These are phyloP conservation scores for Napeogenes inachia DNA, from an alignment of 2,888 invertebrate species.

Conservation along the genomic window DNA sequence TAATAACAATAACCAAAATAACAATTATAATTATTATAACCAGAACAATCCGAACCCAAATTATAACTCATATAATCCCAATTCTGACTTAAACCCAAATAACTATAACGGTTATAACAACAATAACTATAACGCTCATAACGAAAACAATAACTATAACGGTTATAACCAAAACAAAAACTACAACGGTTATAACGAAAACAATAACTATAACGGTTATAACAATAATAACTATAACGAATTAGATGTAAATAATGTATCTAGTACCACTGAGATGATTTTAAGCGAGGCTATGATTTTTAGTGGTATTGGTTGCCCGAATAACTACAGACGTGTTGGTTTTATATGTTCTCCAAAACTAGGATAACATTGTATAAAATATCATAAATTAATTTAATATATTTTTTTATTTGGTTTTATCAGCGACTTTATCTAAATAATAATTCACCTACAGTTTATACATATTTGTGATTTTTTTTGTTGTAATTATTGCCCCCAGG, in stretches of 20 bases:
- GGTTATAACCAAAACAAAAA: not conserved
- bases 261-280: slow-evolving; percentile 4
- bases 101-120: slow-evolving; percentile 4
- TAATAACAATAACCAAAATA: not conserved
- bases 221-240: not conserved
- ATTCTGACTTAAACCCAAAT: not conserved
- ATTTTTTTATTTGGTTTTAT: too few species aligned
- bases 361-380: not conserved
- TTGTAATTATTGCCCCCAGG: too few species aligned
- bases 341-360: slow-evolving; percentile 3
- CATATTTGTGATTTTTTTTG: too few species aligned
- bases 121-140: not conserved
- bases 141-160: slow-evolving; percentile 1
- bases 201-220: not conserved
- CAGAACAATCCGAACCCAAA: not conserved
- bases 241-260: not conserved
- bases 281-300: slow-evolving; percentile 10
- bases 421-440: too few species aligned
- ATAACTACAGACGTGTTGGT: slow-evolving; percentile 5
- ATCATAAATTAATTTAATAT: not conserved
- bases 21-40: slow-evolving; percentile 12
- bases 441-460: too few species aligned
- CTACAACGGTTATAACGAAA: not conserved
- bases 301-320: slow-evolving; percentile 14
- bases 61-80: slow-evolving; percentile 1